Evolutionary conservation across 2,797 vertebrate genomes (phyloP).

Genomic region (Dryobates pubescens): DNA sequence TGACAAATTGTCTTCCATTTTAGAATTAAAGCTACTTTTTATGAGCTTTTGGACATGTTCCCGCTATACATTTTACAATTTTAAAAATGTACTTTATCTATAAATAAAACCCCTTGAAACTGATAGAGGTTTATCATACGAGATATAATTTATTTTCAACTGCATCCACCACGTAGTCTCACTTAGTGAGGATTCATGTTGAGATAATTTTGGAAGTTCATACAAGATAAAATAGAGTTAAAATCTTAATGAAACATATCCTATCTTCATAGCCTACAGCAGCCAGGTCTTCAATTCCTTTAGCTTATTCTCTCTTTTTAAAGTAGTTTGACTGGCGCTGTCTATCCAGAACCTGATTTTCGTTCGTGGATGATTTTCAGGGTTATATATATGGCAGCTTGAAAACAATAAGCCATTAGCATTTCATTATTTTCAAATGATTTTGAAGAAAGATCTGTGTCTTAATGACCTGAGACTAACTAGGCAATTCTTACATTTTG

Average conservation of each 20-base stretch:
- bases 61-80: constrained; percentile 58
- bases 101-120: constrained; percentile 53
- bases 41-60: constrained; percentile 55
- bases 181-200: constrained; percentile 45
- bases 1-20: constrained; percentile 63
- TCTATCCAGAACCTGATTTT: constrained; percentile 33
- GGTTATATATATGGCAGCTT: not conserved
- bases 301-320: constrained; percentile 34
- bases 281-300: constrained; percentile 45
- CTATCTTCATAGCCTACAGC: constrained; percentile 7
- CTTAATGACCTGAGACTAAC: not conserved
- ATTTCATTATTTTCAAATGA: constrained; percentile 37
- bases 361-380: constrained; percentile 23
- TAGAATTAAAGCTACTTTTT: constrained; percentile 64
- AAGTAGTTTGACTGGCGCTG: constrained; percentile 26
- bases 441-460: not conserved
- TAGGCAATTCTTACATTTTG: not conserved
- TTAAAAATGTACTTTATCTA: constrained; percentile 57
- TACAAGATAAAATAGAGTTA: constrained; percentile 37
- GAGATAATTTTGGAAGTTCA: constrained; percentile 61
- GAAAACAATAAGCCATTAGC: constrained; percentile 26
- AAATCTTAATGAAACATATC: constrained; percentile 60
- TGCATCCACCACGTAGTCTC: constrained; percentile 41
- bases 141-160: constrained; percentile 49
- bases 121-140: constrained; percentile 51